Base-by-base conservation (phyloP, 2,888 invertebrate genomes). In the Cephus spinipes region DNA sequence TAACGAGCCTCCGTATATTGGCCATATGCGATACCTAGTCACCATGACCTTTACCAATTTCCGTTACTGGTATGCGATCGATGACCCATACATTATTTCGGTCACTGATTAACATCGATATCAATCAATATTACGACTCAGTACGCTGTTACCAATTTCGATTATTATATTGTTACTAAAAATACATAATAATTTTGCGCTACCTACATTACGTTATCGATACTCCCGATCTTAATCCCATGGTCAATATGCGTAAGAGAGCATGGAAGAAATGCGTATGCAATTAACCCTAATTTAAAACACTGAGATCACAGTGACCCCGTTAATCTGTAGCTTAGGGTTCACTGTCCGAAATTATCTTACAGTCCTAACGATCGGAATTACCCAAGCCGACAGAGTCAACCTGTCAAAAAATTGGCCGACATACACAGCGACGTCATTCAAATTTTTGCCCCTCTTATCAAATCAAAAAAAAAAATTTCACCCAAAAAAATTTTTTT, bases 211-310 rank as follows among this genome's bases (percentile, higher is more conserved):
- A 55, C 31, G 11, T 32, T 71, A 12, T 12, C 31, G 11, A 15
- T 71, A 71, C 6, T 31, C 31, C 12, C 71, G 31, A 31, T 71
- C 71, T 32, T 23, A 23, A 71, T 71, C 55, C 23, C 71, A 31
- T 32, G 71, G 6, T 71, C 31, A 55, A 55, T 55, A 55, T 23
- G 55, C 23, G 9, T 55, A 55, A 55, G 23, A 23, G 55, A 55
- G 31, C 31, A 12, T 32, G 71, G 31, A 31, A 71, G 71, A 71
- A 71, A 71, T 71, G 75, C 33, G 68, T 30, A 32, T 73, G 74
- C 78, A 83, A 80, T 84, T 84, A 79, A 84, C 84, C 83, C 82
- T 84, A 80, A 81, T 84, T 84, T 81, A 82, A 79, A 79, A 35
- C 79, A 77, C 78, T 73, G 81, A 80, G 82, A 80, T 83, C 81